Evolutionary conservation across 2,888 invertebrate species (phyloP), one percentile per base, ranked within the genome.

Genomic region (Limenitis camilla): DNA sequence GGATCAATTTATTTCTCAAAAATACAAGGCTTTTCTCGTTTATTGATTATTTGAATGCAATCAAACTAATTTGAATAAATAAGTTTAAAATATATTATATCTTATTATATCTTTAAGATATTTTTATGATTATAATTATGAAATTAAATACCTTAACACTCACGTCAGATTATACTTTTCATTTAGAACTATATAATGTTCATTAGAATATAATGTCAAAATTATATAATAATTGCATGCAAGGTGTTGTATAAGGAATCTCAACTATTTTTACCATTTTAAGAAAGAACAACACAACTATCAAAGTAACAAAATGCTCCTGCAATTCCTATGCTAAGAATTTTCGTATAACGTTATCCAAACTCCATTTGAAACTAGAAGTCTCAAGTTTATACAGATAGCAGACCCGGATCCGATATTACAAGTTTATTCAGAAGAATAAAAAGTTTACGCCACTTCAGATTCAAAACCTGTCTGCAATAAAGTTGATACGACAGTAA

Each of bases 401-500:
- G 36, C 35, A 36, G 36, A 45, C 36, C 36, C 36, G 9, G 7
- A 36, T 45, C 36, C 45, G 9, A 36, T 36, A 45, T 45, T 30
- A 45, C 19, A 45, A 45, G 5, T 45, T 45, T 45, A 45, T 45
- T 38, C 45, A 8, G 30, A 9, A 30, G 36, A 19, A 45, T 45
- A 38, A 45, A 45, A 45, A 45, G 36, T 45, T 45, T 38, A 38
- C 35, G n/a, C 45, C 9, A 19, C 38, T 11, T 36, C 9, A 45
- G 29, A 38, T 38, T n/a, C 41, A 40, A 47, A 46, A 46, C 41
- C 33, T 19, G 46, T 41, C 31, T 40, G 45, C 19, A 46, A 41
- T 52, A 46, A 52, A 52, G 46, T 45, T 43, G 31, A 49, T 33
- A 39, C 44, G 47, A 36, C 30, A 44, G 30, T 45, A 40, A 52